Evolutionary conservation across 2,113 vertebrate species (phyloP), one percentile per base, ranked within the genome.

Genomic region (Perca flavescens): DNA sequence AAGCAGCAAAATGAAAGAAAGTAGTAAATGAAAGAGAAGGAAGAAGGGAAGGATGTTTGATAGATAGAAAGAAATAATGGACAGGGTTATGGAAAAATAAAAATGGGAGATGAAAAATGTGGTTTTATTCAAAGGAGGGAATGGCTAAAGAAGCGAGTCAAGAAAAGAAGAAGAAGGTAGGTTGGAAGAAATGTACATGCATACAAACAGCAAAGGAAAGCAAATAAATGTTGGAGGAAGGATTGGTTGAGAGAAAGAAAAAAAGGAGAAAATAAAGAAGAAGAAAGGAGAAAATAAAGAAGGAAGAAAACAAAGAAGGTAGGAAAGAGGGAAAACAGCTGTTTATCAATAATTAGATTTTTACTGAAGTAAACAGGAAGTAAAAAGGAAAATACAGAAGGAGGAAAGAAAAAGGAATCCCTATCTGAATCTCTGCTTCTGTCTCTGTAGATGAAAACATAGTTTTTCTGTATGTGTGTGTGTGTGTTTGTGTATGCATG

Each of bases 401-500:
- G 10, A 54, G 14, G 40, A 25, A 11, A 69, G 22, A 52, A 67
- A 16, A 36, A 60, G 17, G 14, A 63, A 43, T 52, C 25, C 6
- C 2, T 11, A 12, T 43, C 12, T 47, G 12, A 56, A 36, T 31
- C 11, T 75, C n/a, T 68, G 19, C 16, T 57, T 12, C 25, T 19
- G 40, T 74, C 21, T 53, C 6, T 65, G 81, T 14, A 58, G 82
- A 83, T 56, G 53, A 81, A 83, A 74, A 86, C 1, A 21, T 43
- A 1, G 19, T 71, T 57, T 52, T 71, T 58, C 70, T 88, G 54
- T 77, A 63, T 77, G 34, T 57, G 31, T 80, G 36, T 58, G 60
- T 28, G 77, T 70, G 56, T 92, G 89, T 86, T 31, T 31, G 89
- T 90, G 92, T 92, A 80, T 90, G 80, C 85, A 88, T 82, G 89